phyloP scores from a whole-genome alignment of 1,140 invertebrate genomes.

The Papilio xuthus region DNA sequence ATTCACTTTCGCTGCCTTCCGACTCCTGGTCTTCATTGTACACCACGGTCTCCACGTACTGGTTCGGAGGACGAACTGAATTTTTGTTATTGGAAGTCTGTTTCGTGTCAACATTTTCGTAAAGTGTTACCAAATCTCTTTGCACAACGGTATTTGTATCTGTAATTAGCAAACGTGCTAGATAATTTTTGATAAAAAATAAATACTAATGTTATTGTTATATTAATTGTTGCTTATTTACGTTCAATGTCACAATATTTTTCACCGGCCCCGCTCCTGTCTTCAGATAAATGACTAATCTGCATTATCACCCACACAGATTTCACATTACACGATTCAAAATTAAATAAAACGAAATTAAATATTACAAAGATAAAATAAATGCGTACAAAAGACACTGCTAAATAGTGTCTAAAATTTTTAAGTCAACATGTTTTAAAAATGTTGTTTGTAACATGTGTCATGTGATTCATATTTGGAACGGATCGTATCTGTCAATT shows the following conservation, averaged over 20 bases:
- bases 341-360: conserved; percentile 42
- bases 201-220: not conserved
- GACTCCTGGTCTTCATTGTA: conserved; percentile 66
- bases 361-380: conserved; percentile 44
- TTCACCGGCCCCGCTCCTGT: conserved; percentile 38
- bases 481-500: conserved; percentile 10
- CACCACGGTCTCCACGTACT: conserved; percentile 68
- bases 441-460: conserved; percentile 43
- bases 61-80: conserved; percentile 53
- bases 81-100: conserved; percentile 42
- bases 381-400: conserved; percentile 59
- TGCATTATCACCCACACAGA: conserved; percentile 61
- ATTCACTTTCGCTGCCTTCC: conserved; percentile 67
- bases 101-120: conserved; percentile 65
- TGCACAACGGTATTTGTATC: conserved; percentile 48
- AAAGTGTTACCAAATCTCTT: conserved; percentile 66
- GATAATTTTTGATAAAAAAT: too few relatives aligned
- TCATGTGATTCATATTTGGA: conserved; percentile 50
- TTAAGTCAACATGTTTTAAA: conserved; percentile 58
- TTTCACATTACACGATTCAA: conserved; percentile 45
- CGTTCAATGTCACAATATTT: conserved; percentile 24
- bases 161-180: too few relatives aligned
- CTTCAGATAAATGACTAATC: conserved; percentile 54
- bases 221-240: not conserved
- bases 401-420: conserved; percentile 58